Conservation (phyloP, 2,113 vertebrate species). For the Psammodynastes pulverulentus region DNA sequence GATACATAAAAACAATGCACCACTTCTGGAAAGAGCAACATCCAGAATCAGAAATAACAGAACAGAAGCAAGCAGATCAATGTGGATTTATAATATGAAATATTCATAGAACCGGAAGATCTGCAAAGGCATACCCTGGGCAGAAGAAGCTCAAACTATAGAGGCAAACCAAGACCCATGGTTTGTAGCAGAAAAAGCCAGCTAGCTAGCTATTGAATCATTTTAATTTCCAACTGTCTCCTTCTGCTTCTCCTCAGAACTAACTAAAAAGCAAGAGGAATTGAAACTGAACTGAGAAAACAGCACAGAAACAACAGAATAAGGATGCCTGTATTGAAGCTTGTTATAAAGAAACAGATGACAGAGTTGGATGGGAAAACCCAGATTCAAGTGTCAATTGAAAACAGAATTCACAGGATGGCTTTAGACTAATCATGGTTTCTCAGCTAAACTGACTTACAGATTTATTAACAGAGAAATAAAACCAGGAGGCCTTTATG, state of each 20-base stretch:
- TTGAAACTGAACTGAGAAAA: background rate
- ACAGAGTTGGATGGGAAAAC: background rate
- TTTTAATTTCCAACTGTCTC: background rate
- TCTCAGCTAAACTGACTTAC: background rate
- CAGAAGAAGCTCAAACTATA: no score
- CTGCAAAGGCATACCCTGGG: no score
- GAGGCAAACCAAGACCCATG: no score
- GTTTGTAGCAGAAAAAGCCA: background rate
- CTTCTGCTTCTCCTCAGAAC: background rate
- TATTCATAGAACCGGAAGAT: no score
- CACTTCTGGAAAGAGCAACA: no score
- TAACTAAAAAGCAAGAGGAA: background rate
- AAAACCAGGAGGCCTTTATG: background rate
- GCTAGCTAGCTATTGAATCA: background rate
- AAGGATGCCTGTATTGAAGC: background rate
- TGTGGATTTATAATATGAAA: no score
- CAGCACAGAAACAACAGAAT: background rate
- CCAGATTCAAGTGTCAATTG: background rate
- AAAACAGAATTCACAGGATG: background rate
- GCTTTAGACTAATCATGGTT: background rate
- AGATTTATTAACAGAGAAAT: background rate
- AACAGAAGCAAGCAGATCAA: no score
- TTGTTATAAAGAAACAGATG: background rate
- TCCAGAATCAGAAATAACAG: no score
- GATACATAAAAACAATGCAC: no score